Base-by-base conservation (phyloP, 2,113 vertebrate genomes). In the Mola mola region DNA sequence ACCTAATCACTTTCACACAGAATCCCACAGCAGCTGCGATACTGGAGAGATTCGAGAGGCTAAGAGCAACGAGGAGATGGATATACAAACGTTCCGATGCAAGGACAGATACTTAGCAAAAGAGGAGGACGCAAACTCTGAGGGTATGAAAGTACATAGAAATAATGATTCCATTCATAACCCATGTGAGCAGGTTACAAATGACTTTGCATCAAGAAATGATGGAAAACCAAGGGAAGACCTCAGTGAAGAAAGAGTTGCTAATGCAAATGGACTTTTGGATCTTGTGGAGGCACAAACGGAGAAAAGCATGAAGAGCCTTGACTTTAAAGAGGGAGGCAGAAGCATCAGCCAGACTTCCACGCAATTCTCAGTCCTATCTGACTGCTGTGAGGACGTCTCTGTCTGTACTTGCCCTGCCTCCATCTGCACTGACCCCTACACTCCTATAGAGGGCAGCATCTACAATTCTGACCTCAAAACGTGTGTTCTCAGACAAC, bases 391-490 rank as follows among this genome's bases (percentile, higher is more conserved):
- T 16, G 58, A 73, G 21, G 57, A 41, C 4, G n/a, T 56, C 43
- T 33, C 53, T 15, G 28, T 37, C 22, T 51, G 37, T 16, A 17
- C 58, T 16, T 50, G 20, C 21, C 8, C 26, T 24, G 42, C 31
- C 46, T 31, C 46, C 24, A 8, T 38, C 19, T 38, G 29, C 22
- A 5, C 47, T 46, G 37, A 40, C 26, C 46, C 7, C 10, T 37
- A 58, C 51, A 0, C 4, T 34, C 61, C 85, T 40, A n/a, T 25
- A 81, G 82, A 34, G 79, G 87, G 75, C 84, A 71, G 67, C 77
- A 66, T 24, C 1, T 38, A 40, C 55, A 31, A 13, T 7, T 17
- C 42, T 8, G 49, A 55, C 7, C 10, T 1, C 13, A 19, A 67
- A 12, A 8, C 15, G 4, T 16, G 12, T 43, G 42, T 47, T 41